Evolutionary conservation across 2,797 vertebrate species (phyloP).

Genomic region (Poecilia picta): DNA sequence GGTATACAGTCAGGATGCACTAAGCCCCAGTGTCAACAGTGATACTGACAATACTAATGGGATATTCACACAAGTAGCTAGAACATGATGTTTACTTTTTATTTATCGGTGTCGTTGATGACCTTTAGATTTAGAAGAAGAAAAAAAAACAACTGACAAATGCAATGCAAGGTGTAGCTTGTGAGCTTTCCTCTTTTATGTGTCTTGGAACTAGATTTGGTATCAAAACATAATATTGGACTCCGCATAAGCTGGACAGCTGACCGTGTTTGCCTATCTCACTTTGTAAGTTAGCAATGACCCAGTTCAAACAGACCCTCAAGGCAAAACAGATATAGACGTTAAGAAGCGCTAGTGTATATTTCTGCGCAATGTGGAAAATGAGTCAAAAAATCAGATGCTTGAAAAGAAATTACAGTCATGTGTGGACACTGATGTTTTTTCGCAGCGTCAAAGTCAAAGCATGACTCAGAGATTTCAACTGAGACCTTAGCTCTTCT

Average conservation of each 20-base stretch:
- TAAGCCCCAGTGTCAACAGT: conserved; percentile 60
- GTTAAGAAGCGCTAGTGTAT: conserved; percentile 55
- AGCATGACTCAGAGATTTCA: conserved; percentile 64
- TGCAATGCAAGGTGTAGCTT: conserved; percentile 37
- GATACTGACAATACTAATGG: conserved; percentile 48
- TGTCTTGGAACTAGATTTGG: conserved; percentile 29
- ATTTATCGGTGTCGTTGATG: conserved; percentile 47
- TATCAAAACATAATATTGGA: conserved; percentile 18
- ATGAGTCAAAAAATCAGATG: conserved; percentile 66
- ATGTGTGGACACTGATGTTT: conserved; percentile 78
- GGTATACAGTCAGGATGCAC: conserved; percentile 54
- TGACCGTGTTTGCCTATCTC: conserved; percentile 42
- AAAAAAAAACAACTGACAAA: conserved; percentile 42
- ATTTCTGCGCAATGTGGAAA: conserved; percentile 65
- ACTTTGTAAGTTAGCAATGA: conserved; percentile 60
- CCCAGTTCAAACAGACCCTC: conserved; percentile 66
- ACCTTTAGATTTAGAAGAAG: conserved; percentile 29
- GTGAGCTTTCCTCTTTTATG: conserved; percentile 31
- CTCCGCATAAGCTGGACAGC: conserved; percentile 44
- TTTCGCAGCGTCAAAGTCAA: conserved; percentile 72
- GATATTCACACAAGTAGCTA: conserved; percentile 58
- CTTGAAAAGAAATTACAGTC: conserved; percentile 69
- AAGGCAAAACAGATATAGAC: conserved; percentile 71
- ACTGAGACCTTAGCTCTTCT: conserved; percentile 64
- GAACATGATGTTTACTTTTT: conserved; percentile 61